phyloP scores from a whole-genome alignment of 2,113 vertebrate species.

The Arizona elegans region DNA sequence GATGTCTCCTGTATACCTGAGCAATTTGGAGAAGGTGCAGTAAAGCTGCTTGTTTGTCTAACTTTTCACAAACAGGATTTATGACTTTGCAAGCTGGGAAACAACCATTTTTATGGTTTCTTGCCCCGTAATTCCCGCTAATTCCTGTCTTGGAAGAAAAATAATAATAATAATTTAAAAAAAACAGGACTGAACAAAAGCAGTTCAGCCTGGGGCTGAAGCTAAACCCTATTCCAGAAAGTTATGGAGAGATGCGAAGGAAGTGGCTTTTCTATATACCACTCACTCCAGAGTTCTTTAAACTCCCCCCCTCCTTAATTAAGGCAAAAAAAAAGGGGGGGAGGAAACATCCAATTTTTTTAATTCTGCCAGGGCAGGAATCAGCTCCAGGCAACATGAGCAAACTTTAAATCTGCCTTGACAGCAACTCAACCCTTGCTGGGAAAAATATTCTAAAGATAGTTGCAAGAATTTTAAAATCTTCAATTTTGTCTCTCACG shows the following conservation, averaged over 20 bases:
- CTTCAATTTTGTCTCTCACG: not conserved
- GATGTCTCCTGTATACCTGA: not conserved
- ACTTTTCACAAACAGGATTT: not conserved
- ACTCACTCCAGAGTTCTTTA: not conserved
- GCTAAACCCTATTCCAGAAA: not conserved
- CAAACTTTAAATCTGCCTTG: not conserved
- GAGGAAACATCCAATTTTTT: not conserved
- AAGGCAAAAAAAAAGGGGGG: not conserved
- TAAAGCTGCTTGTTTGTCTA: not conserved
- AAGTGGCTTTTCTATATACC: not conserved
- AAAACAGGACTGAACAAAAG: not conserved
- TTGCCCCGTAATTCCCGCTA: not conserved
- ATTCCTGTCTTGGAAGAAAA: not conserved
- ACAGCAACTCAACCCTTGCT: not conserved
- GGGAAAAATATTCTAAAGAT: not conserved
- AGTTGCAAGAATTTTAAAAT: not conserved
- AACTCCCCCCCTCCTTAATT: not conserved
- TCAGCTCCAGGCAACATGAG: not conserved
- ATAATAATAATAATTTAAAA: not conserved
- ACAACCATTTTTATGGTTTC: not conserved
- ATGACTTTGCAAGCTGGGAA: not conserved
- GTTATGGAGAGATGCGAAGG: not conserved
- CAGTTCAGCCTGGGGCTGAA: not conserved
- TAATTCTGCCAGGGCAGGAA: not conserved
- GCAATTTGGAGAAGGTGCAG: not conserved